Conservation (phyloP, 2,888 invertebrate genomes). For the Petrolisthes cinctipes region DNA sequence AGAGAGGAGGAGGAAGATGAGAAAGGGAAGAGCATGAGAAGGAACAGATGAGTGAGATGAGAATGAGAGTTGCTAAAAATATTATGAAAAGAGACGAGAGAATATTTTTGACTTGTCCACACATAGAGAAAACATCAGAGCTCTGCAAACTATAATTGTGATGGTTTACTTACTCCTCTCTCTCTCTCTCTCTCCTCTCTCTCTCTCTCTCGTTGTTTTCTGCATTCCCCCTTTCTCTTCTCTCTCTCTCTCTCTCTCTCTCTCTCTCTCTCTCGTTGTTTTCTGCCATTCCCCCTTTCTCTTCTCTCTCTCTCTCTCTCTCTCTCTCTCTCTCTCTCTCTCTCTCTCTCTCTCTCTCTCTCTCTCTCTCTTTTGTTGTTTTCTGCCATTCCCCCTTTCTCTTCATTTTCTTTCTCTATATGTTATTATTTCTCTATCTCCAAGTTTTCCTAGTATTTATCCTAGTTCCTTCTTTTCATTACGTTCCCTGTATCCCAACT, state of each 20-base stretch:
- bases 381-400: neutral
- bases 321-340: no score
- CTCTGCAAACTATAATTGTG: neutral
- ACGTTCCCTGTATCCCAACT: neutral
- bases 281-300: neutral
- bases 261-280: slow-evolving; percentile 11
- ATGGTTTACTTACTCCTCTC: neutral
- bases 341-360: neutral
- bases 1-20: neutral
- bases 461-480: neutral
- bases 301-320: neutral
- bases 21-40: neutral
- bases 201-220: neutral
- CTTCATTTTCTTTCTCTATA: neutral
- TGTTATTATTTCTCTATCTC: slow-evolving; percentile 1
- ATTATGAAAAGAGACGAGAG: neutral
- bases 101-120: neutral
- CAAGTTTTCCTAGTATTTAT: neutral
- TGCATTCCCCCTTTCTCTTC: neutral
- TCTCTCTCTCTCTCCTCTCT: neutral
- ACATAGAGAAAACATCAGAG: neutral
- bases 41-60: slow-evolving; percentile 15
- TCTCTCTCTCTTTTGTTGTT: neutral
- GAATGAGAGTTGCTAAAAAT: neutral
- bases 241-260: neutral